phyloP scores from a whole-genome alignment of 2,113 vertebrate genomes.

The Carassius gibelio region DNA sequence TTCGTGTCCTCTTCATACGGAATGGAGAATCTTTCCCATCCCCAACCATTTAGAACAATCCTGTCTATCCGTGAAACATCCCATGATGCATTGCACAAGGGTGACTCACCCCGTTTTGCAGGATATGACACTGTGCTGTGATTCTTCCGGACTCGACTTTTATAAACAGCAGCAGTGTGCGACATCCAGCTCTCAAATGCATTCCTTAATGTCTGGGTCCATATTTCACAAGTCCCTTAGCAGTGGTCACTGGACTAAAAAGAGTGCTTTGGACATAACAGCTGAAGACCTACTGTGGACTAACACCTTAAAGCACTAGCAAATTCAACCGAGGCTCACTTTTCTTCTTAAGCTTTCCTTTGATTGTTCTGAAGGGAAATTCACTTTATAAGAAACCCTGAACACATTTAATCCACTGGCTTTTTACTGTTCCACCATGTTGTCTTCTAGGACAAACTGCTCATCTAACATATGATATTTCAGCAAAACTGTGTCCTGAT shows the following conservation, averaged over 20 bases:
- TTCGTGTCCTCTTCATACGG: background rate
- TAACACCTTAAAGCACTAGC: conserved; percentile 43
- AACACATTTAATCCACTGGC: conserved; percentile 25
- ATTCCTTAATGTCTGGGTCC: conserved; percentile 27
- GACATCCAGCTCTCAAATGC: conserved; percentile 40
- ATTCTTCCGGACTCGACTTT: conserved; percentile 37
- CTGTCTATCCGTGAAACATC: conserved; percentile 47
- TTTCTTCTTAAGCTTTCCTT: conserved; percentile 14
- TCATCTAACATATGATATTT: background rate
- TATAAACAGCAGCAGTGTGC: conserved; percentile 40
- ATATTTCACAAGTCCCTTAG: conserved; percentile 25
- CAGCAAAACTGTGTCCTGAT: background rate
- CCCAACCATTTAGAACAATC: conserved; percentile 57
- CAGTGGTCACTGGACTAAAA: conserved; percentile 26
- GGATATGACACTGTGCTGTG: conserved; percentile 48
- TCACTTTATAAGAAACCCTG: conserved; percentile 11
- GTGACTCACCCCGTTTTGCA: conserved; percentile 40
- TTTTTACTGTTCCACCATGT: conserved; percentile 41
- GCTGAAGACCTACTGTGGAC: conserved; percentile 21
- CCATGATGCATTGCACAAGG: conserved; percentile 59
- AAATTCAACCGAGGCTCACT: background rate
- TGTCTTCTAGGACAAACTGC: conserved; percentile 8
- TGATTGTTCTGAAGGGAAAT: background rate
- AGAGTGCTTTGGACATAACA: too few species aligned
- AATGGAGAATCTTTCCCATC: background rate